Base-by-base conservation (phyloP, 2,113 vertebrate species). In the Hippocampus abdominalis region DNA sequence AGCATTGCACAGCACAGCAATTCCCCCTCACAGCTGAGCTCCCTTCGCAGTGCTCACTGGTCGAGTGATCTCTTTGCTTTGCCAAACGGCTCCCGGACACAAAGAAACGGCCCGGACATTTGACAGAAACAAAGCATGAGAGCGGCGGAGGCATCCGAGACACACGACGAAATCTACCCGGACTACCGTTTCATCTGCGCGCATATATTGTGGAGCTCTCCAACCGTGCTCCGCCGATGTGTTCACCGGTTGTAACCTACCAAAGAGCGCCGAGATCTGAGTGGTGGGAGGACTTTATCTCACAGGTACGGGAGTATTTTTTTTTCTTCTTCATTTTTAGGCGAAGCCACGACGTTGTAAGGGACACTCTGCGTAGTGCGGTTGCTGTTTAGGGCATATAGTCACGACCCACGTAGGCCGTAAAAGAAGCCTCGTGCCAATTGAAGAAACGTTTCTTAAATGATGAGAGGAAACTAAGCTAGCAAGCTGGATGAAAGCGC, bases 171-270 rank as follows among this genome's bases (percentile, higher is more conserved):
- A 72, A 61, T 27, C 18, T 18, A 15, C 66, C 40, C 73, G 75
- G 80, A 87, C 75, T 54, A 70, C 15, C 57, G 69, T 66, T 20
- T 62, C 69, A 75, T 64, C 73, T 68, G 8, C 64, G 76, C 79
- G 66, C 79, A 80, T 79, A 87, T 76, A 71, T 62, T 68, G 23
- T 44, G 49, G 53, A 36, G 29, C 57, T 54, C 40, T 74, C 59
- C 73, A 76, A 56, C 74, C 67, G 57, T 73, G 77, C 76, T 82
- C 73, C 66, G 77, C 83, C 77, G 81, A 91, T 87, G 90, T 86
- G 49, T 82, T 80, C 68, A 78, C 80, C 75, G 79, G 87, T 87
- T 85, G 81, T 79, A 73, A 80, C 53, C 65, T 72, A 75, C 68
- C 75, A 72, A 72, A 86, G 78, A 84, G 77, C 53, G 83, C 71